Evolutionary conservation across 2,888 invertebrate species (phyloP).

Genomic region (Epistrophella euchroma): DNA sequence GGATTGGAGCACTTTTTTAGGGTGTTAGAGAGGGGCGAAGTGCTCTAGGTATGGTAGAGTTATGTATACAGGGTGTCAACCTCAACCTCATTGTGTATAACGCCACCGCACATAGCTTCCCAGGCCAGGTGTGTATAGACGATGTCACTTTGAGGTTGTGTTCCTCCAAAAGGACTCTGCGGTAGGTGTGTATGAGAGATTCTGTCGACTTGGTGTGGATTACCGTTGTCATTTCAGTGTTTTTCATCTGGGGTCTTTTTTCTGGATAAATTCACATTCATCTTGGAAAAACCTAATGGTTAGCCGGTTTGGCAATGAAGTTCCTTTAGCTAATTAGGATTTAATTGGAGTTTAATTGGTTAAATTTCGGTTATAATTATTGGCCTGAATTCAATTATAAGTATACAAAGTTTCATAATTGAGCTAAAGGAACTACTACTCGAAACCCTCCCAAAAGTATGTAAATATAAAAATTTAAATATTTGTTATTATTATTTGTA

Average conservation of each 20-base stretch:
- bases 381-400: background rate
- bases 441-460: too few relatives aligned
- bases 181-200: conserved; percentile 39
- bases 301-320: background rate
- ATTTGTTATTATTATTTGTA: too few relatives aligned
- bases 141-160: conserved; percentile 44
- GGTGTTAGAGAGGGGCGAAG: background rate
- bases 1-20: conserved; percentile 8
- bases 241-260: background rate
- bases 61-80: background rate
- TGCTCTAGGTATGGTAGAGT: background rate
- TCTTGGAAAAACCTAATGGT: conserved; percentile 10
- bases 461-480: too few relatives aligned
- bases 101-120: background rate
- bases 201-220: conserved; percentile 40
- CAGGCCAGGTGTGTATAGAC: conserved; percentile 21
- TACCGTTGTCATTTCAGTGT: conserved; percentile 30
- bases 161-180: conserved; percentile 28
- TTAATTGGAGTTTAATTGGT: conserved; percentile 20
- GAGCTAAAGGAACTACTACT: background rate
- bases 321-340: background rate
- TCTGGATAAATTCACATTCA: background rate
- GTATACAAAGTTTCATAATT: background rate
- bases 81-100: background rate
- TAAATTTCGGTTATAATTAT: background rate